Base-by-base conservation (phyloP, 2,797 vertebrate species). In the Lepilemur ruficaudatus region DNA sequence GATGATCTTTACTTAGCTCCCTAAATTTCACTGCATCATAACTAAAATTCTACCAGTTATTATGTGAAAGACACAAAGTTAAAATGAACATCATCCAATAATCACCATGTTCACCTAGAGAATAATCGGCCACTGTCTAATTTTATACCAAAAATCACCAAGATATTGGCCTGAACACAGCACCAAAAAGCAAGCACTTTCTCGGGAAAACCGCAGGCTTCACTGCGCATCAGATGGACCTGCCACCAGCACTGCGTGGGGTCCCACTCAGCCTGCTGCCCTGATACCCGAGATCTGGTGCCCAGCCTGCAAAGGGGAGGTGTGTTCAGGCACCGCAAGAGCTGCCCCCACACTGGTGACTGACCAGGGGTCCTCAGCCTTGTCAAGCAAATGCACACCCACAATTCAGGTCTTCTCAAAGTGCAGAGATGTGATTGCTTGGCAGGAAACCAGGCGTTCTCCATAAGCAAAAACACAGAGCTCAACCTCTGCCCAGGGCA, bases 301-400 rank as follows among this genome's bases (percentile, higher is more conserved):
- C 14, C 15, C 3, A 30, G 57, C 41, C 35, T 1, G 18, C 3
- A 0, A 10, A 4, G 0, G n/a, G 15, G 25, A 5, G 32, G 14
- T 7, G 0, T 3, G 11, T 55, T 81, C 81, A 61, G 72, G 38
- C 13, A 7, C 1, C 5, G 20, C 23, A 73, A 67, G 20, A 63
- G 59, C 11, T 41, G 9, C 35, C 32, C 38, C 11, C 23, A 70
- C 2, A 15, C 15, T 0, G 0, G 46, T 9, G 50, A 35, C 23
- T 14, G 18, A 79, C 11, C 17, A 4, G 7, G 35, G 43, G 17
- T 59, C 7, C 67, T 57, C 75, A 2, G 1, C 15, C 28, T 63
- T 7, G 17, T 43, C 4, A 4, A 70, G 46, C 14, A 57, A 11
- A 43, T 0, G 4, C 15, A 57, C 5, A 7, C 5, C 8, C 13